A percentile compares a stretch with the other conserved stretches of the same genome.
Conservation (phyloP, 2,888 invertebrate genomes). For the Trisateles emortualis region DNA sequence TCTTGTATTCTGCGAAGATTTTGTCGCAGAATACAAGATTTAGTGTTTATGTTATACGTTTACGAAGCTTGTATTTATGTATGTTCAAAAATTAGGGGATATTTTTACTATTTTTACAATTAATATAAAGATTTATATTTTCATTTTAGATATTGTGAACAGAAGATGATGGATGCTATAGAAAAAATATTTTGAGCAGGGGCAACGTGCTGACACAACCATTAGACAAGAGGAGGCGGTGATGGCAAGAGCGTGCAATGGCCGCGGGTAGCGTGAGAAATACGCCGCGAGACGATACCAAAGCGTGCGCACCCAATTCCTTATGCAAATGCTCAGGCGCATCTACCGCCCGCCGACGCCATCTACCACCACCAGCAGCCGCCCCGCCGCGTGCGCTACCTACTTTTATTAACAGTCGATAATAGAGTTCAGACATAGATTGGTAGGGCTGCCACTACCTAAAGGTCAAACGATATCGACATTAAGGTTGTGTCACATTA, state of each 20-base stretch:
- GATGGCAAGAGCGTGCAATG: constrained; percentile 55
- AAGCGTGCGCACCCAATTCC: constrained; percentile 84
- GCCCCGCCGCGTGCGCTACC: constrained; percentile 63
- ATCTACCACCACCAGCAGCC: constrained; percentile 50
- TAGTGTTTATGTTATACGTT: too few relatives aligned
- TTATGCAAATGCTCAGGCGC: constrained; percentile 79
- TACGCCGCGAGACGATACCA: constrained; percentile 68
- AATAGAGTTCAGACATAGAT: constrained; percentile 66
- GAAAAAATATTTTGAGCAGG: constrained; percentile 47
- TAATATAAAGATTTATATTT: too few relatives aligned
- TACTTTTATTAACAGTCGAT: constrained; percentile 70
- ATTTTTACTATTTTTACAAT: too few relatives aligned
- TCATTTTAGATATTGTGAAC: too few relatives aligned
- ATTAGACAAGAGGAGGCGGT: constrained; percentile 62
- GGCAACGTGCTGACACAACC: constrained; percentile 58
- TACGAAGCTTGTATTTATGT: too few relatives aligned
- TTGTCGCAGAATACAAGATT: too few relatives aligned
- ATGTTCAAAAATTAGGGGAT: too few relatives aligned
- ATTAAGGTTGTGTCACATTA: constrained; percentile 15
- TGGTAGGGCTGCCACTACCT: constrained; percentile 49
- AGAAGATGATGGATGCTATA: constrained; percentile 38
- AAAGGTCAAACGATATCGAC: constrained; percentile 45
- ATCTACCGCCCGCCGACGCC: constrained; percentile 60
- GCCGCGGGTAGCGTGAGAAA: constrained; percentile 79
- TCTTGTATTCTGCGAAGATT: too few relatives aligned